These are phyloP conservation scores for Yponomeuta cagnagella DNA, from an alignment of 2,888 invertebrate genomes.

Conservation along the genomic window DNA sequence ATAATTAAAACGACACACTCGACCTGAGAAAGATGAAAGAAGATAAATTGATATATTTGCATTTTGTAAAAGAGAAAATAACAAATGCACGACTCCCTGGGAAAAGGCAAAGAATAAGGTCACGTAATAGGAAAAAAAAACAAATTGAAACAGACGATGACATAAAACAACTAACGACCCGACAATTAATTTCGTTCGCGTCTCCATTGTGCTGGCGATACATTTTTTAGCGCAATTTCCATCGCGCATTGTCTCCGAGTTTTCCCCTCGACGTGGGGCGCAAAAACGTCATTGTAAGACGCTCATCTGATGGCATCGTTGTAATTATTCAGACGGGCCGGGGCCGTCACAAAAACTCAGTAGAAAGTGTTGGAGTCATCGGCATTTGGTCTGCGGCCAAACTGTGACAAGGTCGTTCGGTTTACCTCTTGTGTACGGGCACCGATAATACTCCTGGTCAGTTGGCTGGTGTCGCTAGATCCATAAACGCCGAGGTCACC, in stretches of 20 bases:
- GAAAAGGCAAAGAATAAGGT: slow-evolving; percentile 3
- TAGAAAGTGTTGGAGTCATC: slow-evolving; percentile 68
- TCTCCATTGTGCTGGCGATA: background rate
- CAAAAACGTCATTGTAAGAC: slow-evolving; percentile 8
- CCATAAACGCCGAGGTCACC: background rate
- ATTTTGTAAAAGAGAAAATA: slow-evolving; percentile 3
- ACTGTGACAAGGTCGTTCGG: slow-evolving; percentile 65
- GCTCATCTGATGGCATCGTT: background rate
- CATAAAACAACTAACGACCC: slow-evolving; percentile 1
- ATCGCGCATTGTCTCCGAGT: slow-evolving; percentile 6
- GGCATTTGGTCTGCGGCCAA: slow-evolving; percentile 65
- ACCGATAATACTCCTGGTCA: background rate
- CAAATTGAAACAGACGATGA: slow-evolving; percentile 12
- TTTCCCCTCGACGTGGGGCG: background rate
- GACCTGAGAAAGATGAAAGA: background rate
- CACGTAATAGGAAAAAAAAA: slow-evolving; percentile 3
- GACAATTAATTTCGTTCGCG: background rate
- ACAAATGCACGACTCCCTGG: slow-evolving; percentile 5
- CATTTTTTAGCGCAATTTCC: slow-evolving; percentile 2
- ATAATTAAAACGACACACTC: background rate
- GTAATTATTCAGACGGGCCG: slow-evolving; percentile 21
- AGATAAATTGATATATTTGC: background rate
- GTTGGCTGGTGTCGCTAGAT: background rate
- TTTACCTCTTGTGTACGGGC: background rate
- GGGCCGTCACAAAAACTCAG: slow-evolving; percentile 45